Evolutionary conservation across 2,113 vertebrate genomes (phyloP).

Genomic region (Nesoenas mayeri): DNA sequence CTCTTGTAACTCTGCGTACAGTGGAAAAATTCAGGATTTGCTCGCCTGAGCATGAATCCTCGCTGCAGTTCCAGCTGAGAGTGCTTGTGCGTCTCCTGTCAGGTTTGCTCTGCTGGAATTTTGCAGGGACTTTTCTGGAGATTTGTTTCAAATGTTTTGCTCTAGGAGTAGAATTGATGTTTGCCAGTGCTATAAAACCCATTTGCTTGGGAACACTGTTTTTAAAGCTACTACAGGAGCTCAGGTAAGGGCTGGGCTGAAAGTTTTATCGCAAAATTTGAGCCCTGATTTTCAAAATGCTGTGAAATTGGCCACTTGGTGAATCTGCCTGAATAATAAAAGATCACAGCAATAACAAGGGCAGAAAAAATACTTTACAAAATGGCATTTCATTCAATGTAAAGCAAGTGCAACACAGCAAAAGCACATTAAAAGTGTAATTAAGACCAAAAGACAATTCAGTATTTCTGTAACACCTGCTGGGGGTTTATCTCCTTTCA

Average conservation of each 20-base stretch:
- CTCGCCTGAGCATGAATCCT: background rate
- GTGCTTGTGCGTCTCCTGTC: background rate
- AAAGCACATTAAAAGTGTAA: background rate
- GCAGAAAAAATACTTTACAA: background rate
- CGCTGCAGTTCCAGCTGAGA: background rate
- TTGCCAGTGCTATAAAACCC: too few species aligned
- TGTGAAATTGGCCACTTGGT: too few species aligned
- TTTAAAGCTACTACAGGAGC: too few species aligned
- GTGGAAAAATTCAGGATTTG: constrained; percentile 25
- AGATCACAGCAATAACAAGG: too few species aligned
- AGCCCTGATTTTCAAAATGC: too few species aligned
- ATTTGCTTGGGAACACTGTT: too few species aligned
- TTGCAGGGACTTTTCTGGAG: background rate
- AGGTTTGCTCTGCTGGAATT: background rate
- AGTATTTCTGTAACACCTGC: background rate
- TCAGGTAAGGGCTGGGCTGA: too few species aligned
- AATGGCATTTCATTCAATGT: background rate
- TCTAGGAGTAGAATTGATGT: too few species aligned
- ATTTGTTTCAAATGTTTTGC: background rate
- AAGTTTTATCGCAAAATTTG: too few species aligned
- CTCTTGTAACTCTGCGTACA: background rate
- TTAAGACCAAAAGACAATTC: background rate
- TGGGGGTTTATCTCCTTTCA: background rate
- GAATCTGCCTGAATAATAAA: too few species aligned
- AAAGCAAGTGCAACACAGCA: background rate